Base-by-base conservation (phyloP, 2,797 vertebrate species). In the Propithecus deckenii region DNA sequence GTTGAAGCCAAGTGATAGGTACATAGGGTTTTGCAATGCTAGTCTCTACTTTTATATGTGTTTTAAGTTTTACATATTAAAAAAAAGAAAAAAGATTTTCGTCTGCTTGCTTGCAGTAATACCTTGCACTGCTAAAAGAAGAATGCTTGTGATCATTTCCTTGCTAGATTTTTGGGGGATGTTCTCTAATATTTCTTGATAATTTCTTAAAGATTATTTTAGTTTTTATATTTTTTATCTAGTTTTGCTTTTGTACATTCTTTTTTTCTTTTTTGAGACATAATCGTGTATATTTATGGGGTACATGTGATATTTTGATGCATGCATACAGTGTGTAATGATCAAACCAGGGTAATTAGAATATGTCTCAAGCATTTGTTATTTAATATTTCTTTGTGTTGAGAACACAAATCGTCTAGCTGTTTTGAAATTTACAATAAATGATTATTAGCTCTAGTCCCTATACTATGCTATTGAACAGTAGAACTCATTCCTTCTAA, bases 191-290 rank as follows among this genome's bases (percentile, higher is more conserved):
- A 65, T 75, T 89, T 83, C n/a, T 94, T 95, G 48, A 59, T 74
- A 80, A 81, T 93, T 81, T 93, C 35, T 93, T 74, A 92, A 91
- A 61, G 28, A 6, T 92, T 94, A 28, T 96, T 90, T 80, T 89
- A 43, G 3, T 63, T 72, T 91, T 95, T 76, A 4, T 35, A 30
- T 81, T 96, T 63, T 86, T 89, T 67, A 10, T 90, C 13, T 92
- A 46, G 35, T 92, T 95, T 96, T 95, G 38, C n/a, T 67, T 81
- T 78, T 25, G 32, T 79, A 48, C 10, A 35, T 48, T 88, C 30
- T 63, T 32, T 30, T 59, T 84, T 65, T 52, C 18, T 67, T 67
- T 35, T 67, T 67, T 67, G 18, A 35, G 35, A 35, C 17, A 35
- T 67, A 67, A 35, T 35, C 22, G 18, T 67, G 9, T 22, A 35